Conservation (phyloP, 35 echinoderm and acorn worm species). For the Ophioderma brevispina region DNA sequence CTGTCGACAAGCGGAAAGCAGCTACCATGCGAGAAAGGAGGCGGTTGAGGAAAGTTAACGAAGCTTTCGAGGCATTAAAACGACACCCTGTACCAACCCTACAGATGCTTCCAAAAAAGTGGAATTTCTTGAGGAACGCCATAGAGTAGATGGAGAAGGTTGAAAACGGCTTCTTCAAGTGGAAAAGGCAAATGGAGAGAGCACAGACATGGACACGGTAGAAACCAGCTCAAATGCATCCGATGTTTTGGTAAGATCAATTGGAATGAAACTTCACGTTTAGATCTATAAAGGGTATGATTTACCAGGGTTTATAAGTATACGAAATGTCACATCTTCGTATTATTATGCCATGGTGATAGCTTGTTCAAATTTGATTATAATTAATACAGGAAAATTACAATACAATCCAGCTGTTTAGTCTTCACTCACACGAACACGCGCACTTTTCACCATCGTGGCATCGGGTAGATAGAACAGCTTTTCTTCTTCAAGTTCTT, state of each 20-base stretch:
- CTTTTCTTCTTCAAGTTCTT: too few relatives aligned
- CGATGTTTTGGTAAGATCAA: constrained; percentile 98
- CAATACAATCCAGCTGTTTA: too few relatives aligned
- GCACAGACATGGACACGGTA: constrained; percentile 83
- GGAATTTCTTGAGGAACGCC: constrained; percentile 95
- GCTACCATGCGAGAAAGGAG: constrained; percentile 90
- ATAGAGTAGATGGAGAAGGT: constrained; percentile 99
- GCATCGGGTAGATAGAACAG: too few relatives aligned
- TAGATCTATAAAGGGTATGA: too few relatives aligned
- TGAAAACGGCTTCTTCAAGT: constrained; percentile 91
- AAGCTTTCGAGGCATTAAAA: constrained; percentile 95
- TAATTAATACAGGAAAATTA: too few relatives aligned
- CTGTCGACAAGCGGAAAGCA: constrained; percentile 97
- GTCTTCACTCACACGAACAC: too few relatives aligned
- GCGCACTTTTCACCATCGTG: too few relatives aligned
- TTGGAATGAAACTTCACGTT: too few relatives aligned
- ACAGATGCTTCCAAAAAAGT: constrained; percentile 90
- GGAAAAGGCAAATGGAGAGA: constrained; percentile 79
- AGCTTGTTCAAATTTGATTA: too few relatives aligned
- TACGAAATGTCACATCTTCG: too few relatives aligned
- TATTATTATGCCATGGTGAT: too few relatives aligned
- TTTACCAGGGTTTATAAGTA: too few relatives aligned
- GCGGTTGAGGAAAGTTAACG: constrained; percentile 90
- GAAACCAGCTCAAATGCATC: constrained; percentile 98
- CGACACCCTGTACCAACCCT: constrained; percentile 90